Conservation (phyloP, 1,140 invertebrate species). For the Atta cephalotes region DNA sequence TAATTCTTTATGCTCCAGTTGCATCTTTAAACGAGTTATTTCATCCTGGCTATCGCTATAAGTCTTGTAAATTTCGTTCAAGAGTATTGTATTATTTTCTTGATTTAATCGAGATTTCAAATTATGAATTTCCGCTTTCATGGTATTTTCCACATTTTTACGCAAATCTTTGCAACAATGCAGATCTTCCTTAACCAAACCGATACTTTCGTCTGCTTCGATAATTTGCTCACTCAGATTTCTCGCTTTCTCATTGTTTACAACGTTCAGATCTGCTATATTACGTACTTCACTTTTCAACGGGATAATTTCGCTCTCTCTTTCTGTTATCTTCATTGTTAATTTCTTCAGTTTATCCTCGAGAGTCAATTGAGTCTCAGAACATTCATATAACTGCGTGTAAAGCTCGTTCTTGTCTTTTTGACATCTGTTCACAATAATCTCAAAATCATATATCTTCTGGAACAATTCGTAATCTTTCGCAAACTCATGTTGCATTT, state of each 20-base stretch:
- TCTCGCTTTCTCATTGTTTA: slow-evolving; percentile 69
- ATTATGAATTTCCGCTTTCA: slow-evolving; percentile 73
- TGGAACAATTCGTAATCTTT: slow-evolving; percentile 65
- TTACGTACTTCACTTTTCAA: slow-evolving; percentile 70
- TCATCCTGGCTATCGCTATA: slow-evolving; percentile 69
- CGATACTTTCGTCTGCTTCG: slow-evolving; percentile 69
- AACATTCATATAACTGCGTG: slow-evolving; percentile 63
- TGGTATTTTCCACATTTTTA: slow-evolving; percentile 71
- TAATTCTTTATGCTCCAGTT: slow-evolving; percentile 73
- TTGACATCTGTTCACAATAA: slow-evolving; percentile 62
- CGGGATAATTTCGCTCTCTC: slow-evolving; percentile 73
- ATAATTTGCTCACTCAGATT: slow-evolving; percentile 73
- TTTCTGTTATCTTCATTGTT: slow-evolving; percentile 64
- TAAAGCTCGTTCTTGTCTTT: slow-evolving; percentile 70
- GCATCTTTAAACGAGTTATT: slow-evolving; percentile 72
- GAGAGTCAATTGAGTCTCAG: slow-evolving; percentile 69
- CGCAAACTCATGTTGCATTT: slow-evolving; percentile 63
- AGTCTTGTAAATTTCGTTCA: slow-evolving; percentile 70
- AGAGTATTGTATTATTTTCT: slow-evolving; percentile 74
- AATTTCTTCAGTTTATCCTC: slow-evolving; percentile 74
- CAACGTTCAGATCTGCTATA: slow-evolving; percentile 66
- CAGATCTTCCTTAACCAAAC: slow-evolving; percentile 70
- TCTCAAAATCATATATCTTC: slow-evolving; percentile 74
- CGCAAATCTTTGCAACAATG: slow-evolving; percentile 69
- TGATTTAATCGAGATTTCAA: slow-evolving; percentile 67